A percentile compares a stretch with the other conserved stretches of the same genome.
phyloP scores from a whole-genome alignment of 2,888 invertebrate genomes.

The Eumerus sabulonum region DNA sequence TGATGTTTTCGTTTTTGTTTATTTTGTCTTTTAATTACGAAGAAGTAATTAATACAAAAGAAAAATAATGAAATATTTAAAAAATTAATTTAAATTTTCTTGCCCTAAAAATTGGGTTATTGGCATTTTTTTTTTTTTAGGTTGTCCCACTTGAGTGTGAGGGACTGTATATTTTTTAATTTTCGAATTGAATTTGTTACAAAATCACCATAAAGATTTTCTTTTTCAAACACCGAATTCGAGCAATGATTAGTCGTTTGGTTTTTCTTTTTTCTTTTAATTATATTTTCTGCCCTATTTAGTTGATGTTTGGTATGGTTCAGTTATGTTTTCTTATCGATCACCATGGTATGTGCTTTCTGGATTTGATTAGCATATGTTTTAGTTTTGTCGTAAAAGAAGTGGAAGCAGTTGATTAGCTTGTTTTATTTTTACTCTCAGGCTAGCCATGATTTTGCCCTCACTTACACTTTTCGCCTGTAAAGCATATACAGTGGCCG shows the following conservation, averaged over 20 bases:
- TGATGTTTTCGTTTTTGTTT: too few species aligned
- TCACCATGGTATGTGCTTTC: slow-evolving; percentile 57
- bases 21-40: too few species aligned
- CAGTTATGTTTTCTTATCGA: slow-evolving; percentile 39
- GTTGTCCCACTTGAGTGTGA: too few species aligned
- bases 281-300: slow-evolving; percentile 1
- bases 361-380: slow-evolving; percentile 58
- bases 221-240: slow-evolving; percentile 37
- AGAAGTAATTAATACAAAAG: too few species aligned
- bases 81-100: too few species aligned
- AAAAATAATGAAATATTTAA: too few species aligned
- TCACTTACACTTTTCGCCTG: too few species aligned
- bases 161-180: background rate
- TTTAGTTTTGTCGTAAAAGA: slow-evolving; percentile 28
- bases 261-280: slow-evolving; percentile 31
- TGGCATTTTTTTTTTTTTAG: too few species aligned
- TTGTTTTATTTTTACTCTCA: too few species aligned
- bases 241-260: slow-evolving; percentile 36
- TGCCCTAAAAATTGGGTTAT: too few species aligned
- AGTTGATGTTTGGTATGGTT: slow-evolving; percentile 38
- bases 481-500: too few species aligned
- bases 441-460: too few species aligned
- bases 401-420: slow-evolving; percentile 44
- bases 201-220: slow-evolving; percentile 29
- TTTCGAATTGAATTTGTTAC: slow-evolving; percentile 28